Conservation (phyloP, 2,888 invertebrate species). For the Rhagophthalmus giganteus region DNA sequence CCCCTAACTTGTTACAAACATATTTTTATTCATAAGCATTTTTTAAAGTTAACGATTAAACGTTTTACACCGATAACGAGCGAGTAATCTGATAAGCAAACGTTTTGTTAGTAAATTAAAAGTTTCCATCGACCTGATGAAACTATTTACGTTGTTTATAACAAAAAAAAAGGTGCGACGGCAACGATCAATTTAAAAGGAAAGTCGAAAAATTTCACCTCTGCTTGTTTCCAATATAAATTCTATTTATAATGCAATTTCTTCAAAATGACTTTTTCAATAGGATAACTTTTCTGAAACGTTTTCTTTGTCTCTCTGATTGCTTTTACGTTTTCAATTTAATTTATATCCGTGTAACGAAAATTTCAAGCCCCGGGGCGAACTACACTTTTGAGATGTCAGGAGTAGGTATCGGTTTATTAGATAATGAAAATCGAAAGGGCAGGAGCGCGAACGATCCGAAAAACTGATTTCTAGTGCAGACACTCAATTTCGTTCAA, state of each 20-base stretch:
- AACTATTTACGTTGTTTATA: background rate
- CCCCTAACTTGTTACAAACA: too few relatives aligned
- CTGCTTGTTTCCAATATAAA: slow-evolving; percentile 7
- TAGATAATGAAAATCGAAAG: slow-evolving; percentile 5
- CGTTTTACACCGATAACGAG: too few relatives aligned
- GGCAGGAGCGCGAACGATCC: background rate
- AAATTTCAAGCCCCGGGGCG: slow-evolving; percentile 8
- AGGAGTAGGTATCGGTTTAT: slow-evolving; percentile 9
- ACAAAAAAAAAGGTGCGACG: background rate
- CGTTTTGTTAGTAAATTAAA: background rate
- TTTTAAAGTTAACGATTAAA: too few relatives aligned
- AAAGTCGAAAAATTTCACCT: background rate
- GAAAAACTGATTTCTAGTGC: slow-evolving; percentile 9
- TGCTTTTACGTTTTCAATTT: slow-evolving; percentile 1
- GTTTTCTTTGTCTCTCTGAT: slow-evolving; percentile 3
- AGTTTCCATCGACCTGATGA: too few relatives aligned
- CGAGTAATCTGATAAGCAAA: background rate
- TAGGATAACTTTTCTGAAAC: background rate
- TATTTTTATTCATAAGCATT: too few relatives aligned
- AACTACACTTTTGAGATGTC: slow-evolving; percentile 5
- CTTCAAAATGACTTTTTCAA: slow-evolving; percentile 1
- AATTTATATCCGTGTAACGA: slow-evolving; percentile 3
- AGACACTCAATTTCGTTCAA: slow-evolving; percentile 3
- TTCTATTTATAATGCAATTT: slow-evolving; percentile 6
- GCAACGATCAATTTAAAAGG: slow-evolving; percentile 2